Evolutionary conservation across 2,888 invertebrate genomes (phyloP), one percentile per base, ranked within the genome.

Genomic region (Pseudoips prasinana): DNA sequence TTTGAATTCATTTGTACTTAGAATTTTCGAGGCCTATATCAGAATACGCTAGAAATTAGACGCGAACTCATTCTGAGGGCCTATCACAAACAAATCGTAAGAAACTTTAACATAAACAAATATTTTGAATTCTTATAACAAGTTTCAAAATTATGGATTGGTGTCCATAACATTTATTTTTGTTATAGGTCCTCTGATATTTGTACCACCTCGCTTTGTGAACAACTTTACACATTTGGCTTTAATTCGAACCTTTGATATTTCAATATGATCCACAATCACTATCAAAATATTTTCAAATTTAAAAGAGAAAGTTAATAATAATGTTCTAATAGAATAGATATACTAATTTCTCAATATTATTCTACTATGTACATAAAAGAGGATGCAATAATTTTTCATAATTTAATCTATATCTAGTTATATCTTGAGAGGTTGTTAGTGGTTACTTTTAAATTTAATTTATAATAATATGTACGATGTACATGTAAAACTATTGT

Each of bases 401-500:
- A 73, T 80, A 80, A 77, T 73, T 78, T 73, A 75, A 75, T 68
- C 64, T 75, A 73, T 78, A 3, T n/a, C 3, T 20, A 74, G 58
- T 64, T 72, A 67, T 63, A 62, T 69, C 65, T 51, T 57, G 39
- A 58, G 58, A 73, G 64, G 71, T 80, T 79, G 79, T 73, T 80
- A 80, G 75, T 58, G 46, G 41, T 68, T 70, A 72, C 52, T 73
- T 75, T 77, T 70, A 56, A 46, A 17, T 58, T 41, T 54, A 49
- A 55, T 72, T 70, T 69, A 65, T 59, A 72, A 64, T 59, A 72
- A 57, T 60, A 82, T 81, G 82, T 85, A 84, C 79, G 56, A 73
- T 79, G 86, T 86, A 86, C 84, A 83, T 85, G 80, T 76, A 74
- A 79, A 78, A 78, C 70, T 73, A 72, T 59, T 64, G 75, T 86